Evolutionary conservation across 2,888 invertebrate genomes (phyloP).

Genomic region (Torymus tubicola): DNA sequence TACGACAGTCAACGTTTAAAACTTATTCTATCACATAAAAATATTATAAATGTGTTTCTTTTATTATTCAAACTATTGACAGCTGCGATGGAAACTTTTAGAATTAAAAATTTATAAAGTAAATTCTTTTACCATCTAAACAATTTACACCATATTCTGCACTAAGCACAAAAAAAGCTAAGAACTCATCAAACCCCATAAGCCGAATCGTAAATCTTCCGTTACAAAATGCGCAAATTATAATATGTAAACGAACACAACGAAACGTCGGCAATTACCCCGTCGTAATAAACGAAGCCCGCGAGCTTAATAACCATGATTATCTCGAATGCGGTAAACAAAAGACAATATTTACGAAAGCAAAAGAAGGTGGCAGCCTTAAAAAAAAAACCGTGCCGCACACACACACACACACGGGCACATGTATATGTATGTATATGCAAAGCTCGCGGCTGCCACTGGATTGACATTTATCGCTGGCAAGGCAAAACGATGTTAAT

Average conservation of each 20-base stretch:
- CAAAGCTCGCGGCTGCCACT: constrained; percentile 15
- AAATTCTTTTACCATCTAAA: too few relatives aligned
- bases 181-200: background rate
- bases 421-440: background rate
- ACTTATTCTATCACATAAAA: too few relatives aligned
- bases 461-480: constrained; percentile 49
- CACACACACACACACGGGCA: background rate
- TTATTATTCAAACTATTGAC: too few relatives aligned
- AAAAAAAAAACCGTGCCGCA: constrained; percentile 2
- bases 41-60: too few relatives aligned
- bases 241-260: background rate
- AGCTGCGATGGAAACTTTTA: too few relatives aligned
- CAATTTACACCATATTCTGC: too few relatives aligned
- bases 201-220: constrained; percentile 9
- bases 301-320: constrained; percentile 31
- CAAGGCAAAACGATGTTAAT: constrained; percentile 33
- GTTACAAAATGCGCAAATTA: constrained; percentile 13
- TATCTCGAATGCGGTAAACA: constrained; percentile 33
- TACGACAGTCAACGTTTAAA: too few relatives aligned
- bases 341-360: constrained; percentile 40
- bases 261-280: constrained; percentile 19
- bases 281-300: constrained; percentile 8
- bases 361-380: background rate
- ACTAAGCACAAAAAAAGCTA: background rate
- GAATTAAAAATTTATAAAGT: too few relatives aligned